These are phyloP conservation scores for Porites evermanni DNA, from an alignment of 92 coral and sea anemone species.

Conservation along the genomic window DNA sequence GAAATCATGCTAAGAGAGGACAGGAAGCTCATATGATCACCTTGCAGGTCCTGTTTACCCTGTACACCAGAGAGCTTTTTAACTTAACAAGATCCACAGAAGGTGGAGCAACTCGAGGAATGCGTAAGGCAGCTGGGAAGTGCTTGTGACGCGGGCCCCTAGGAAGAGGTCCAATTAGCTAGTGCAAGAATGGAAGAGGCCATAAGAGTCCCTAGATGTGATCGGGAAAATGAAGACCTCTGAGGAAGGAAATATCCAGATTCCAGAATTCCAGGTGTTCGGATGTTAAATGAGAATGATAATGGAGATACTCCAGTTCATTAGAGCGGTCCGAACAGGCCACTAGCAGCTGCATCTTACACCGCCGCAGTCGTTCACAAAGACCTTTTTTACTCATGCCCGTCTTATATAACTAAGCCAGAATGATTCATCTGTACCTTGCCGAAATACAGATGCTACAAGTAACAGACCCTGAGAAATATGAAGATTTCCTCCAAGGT, in stretches of 20 bases:
- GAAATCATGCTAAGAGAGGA: conserved; percentile 68
- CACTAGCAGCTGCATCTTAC: conserved; percentile 70
- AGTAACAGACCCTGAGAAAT: conserved; percentile 57
- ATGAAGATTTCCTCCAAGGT: conserved; percentile 56
- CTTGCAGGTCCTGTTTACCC: conserved; percentile 35
- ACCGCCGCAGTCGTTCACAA: conserved; percentile 51
- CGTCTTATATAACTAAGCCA: conserved; percentile 46
- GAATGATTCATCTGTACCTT: conserved; percentile 66
- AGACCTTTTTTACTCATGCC: conserved; percentile 55
- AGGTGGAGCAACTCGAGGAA: conserved; percentile 25
- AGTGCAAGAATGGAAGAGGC: conserved; percentile 27
- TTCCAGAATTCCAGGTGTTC: conserved; percentile 58
- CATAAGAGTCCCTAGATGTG: conserved; percentile 32
- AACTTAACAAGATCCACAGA: conserved; percentile 25
- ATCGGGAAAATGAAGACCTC: conserved; percentile 51
- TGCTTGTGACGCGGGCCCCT: not conserved
- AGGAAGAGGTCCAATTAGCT: too few relatives aligned
- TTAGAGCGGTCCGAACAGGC: conserved; percentile 68
- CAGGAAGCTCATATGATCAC: not conserved
- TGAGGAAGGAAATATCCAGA: conserved; percentile 45
- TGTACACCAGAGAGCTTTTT: conserved; percentile 57
- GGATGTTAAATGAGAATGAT: conserved; percentile 56
- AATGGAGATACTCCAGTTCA: conserved; percentile 58
- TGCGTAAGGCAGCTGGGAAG: conserved; percentile 25
- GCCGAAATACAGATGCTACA: conserved; percentile 56